Evolutionary conservation across 2,797 vertebrate genomes (phyloP).

Genomic region (Paratrypauchen microcephalus): DNA sequence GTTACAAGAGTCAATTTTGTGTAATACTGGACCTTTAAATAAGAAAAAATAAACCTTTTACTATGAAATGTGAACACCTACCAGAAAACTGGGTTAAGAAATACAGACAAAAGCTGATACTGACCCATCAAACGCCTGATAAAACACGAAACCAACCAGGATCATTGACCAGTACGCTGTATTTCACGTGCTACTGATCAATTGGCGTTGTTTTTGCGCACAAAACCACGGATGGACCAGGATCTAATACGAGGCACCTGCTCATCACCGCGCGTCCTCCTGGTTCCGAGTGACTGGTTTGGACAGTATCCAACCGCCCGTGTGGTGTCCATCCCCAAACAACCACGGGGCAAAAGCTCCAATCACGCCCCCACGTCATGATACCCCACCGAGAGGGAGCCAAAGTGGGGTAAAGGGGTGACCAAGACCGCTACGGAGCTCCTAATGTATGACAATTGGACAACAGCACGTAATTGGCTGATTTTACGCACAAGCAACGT

Average conservation of each 20-base stretch:
- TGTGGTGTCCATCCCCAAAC: slow-evolving; percentile 28
- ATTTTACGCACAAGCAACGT: not conserved
- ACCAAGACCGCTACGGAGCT: too few relatives aligned
- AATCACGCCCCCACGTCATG: slow-evolving; percentile 34
- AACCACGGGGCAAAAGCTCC: slow-evolving; percentile 29
- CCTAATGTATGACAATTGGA: not conserved
- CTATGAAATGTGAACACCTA: too few relatives aligned
- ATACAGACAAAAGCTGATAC: not conserved
- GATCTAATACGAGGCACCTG: not conserved
- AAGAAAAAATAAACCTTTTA: too few relatives aligned
- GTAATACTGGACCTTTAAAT: too few relatives aligned
- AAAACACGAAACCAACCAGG: not conserved
- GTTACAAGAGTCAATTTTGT: too few relatives aligned
- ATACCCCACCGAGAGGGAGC: slow-evolving; percentile 33
- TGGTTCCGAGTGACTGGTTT: slow-evolving; percentile 26
- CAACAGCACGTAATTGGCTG: slow-evolving; percentile 9
- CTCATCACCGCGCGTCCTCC: not conserved
- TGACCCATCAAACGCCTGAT: not conserved
- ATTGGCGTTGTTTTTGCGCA: not conserved
- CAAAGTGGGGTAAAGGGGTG: not conserved
- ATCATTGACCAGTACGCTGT: not conserved
- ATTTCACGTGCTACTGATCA: not conserved
- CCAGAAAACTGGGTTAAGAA: too few relatives aligned
- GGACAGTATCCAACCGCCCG: slow-evolving; percentile 52
- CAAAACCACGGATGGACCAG: too few relatives aligned